Evolutionary conservation across 2,797 vertebrate species (phyloP).

Genomic region (Muraenolepis orangiensis): DNA sequence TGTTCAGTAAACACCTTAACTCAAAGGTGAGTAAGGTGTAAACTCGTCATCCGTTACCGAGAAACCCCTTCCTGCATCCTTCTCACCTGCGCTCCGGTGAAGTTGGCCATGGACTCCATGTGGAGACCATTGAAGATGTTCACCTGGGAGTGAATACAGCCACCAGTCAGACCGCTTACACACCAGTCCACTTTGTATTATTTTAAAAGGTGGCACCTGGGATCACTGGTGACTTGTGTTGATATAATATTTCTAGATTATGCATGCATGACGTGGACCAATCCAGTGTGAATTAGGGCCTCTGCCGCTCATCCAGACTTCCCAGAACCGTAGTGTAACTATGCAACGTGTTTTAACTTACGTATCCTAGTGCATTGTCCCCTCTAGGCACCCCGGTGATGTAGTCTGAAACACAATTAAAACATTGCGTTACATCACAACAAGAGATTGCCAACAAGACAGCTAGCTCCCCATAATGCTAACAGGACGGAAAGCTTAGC

Average conservation of each 20-base stretch:
- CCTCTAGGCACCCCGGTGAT: constrained; percentile 92
- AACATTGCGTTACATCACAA: not conserved
- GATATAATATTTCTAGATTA: too few species aligned
- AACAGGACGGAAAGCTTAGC: not conserved
- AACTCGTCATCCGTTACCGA: not conserved
- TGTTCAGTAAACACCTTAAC: not conserved
- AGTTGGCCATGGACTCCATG: constrained; percentile 91
- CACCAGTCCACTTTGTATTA: not conserved
- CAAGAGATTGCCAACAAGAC: not conserved
- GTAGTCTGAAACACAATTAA: constrained; percentile 76
- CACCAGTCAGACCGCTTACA: not conserved
- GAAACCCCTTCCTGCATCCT: not conserved
- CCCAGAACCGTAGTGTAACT: not conserved
- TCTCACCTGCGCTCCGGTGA: constrained; percentile 90
- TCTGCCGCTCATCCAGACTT: too few species aligned
- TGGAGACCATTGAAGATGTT: constrained; percentile 88
- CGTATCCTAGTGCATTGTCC: constrained; percentile 89
- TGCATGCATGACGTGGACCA: too few species aligned
- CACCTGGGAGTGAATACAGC: constrained; percentile 75
- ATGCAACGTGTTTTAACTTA: constrained; percentile 59
- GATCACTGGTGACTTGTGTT: too few species aligned
- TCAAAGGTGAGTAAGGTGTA: not conserved
- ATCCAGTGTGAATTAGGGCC: too few species aligned
- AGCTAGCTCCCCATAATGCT: not conserved
- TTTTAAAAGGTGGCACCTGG: too few species aligned